phyloP scores from a whole-genome alignment of 2,888 invertebrate species.

The Allophyes oxyacanthae region DNA sequence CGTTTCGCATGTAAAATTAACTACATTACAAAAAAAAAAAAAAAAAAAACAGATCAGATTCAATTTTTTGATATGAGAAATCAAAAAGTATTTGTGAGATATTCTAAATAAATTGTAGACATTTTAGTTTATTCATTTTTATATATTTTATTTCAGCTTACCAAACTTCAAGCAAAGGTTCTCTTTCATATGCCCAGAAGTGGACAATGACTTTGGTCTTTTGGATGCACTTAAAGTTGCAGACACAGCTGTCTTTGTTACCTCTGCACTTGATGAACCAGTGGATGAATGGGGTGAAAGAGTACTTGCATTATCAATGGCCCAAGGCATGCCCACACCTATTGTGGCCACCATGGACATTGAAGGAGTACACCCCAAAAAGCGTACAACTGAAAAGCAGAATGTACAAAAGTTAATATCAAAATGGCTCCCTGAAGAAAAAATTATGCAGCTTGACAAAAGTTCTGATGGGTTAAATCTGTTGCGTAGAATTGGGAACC shows the following conservation, averaged over 20 bases:
- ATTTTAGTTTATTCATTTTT: background rate
- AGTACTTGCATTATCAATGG: slow-evolving; percentile 93
- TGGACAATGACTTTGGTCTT: slow-evolving; percentile 92
- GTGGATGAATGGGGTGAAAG: slow-evolving; percentile 95
- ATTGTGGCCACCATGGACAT: slow-evolving; percentile 93
- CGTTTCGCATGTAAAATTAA: no score
- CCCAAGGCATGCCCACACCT: slow-evolving; percentile 95
- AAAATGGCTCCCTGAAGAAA: slow-evolving; percentile 95
- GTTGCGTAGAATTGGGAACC: slow-evolving; percentile 92
- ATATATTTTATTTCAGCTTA: slow-evolving; percentile 87
- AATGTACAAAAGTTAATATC: slow-evolving; percentile 91
- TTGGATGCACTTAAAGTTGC: slow-evolving; percentile 96
- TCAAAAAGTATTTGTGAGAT: no score
- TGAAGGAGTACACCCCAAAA: slow-evolving; percentile 93
- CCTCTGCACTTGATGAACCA: slow-evolving; percentile 92
- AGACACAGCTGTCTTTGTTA: slow-evolving; percentile 94
- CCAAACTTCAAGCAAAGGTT: slow-evolving; percentile 97
- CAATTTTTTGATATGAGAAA: no score
- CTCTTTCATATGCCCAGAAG: slow-evolving; percentile 93
- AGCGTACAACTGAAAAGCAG: slow-evolving; percentile 91
- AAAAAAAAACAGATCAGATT: no score
- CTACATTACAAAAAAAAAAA: no score
- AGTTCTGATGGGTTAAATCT: slow-evolving; percentile 92
- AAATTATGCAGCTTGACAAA: slow-evolving; percentile 94
- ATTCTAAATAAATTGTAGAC: no score